Conservation (phyloP, 2,113 vertebrate species). For the Sinosuthora webbiana region DNA sequence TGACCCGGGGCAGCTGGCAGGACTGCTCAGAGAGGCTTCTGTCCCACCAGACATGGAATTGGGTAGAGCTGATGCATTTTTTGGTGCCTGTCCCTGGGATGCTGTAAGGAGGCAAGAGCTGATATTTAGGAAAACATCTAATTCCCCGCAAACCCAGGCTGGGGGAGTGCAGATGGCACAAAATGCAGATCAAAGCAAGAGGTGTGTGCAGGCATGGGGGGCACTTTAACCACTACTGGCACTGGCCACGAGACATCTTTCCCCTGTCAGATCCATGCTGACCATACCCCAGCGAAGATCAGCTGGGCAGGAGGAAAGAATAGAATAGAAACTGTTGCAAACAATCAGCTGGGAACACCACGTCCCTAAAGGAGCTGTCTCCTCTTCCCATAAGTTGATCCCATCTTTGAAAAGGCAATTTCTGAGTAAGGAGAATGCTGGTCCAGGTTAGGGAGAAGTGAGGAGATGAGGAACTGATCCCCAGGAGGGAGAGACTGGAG, state of each 20-base stretch:
- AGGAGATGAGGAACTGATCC: neutral
- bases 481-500: neutral
- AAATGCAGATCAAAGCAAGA: neutral
- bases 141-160: neutral
- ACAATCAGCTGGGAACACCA: neutral
- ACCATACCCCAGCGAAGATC: too few species aligned
- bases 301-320: neutral
- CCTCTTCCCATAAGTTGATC: neutral
- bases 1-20: neutral
- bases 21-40: neutral
- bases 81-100: neutral
- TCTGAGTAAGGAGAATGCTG: neutral
- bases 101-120: neutral
- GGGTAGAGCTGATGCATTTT: neutral
- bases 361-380: neutral
- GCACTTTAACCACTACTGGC: neutral
- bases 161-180: neutral
- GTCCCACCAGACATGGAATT: neutral
- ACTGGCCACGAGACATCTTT: neutral
- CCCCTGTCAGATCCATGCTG: neutral
- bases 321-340: neutral
- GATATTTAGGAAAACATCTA: neutral
- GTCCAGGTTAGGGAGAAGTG: neutral
- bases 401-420: accelerated
- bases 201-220: neutral